Base-by-base conservation (phyloP, 64 coral and sea anemone genomes). In the Dendronephthya gigantea region DNA sequence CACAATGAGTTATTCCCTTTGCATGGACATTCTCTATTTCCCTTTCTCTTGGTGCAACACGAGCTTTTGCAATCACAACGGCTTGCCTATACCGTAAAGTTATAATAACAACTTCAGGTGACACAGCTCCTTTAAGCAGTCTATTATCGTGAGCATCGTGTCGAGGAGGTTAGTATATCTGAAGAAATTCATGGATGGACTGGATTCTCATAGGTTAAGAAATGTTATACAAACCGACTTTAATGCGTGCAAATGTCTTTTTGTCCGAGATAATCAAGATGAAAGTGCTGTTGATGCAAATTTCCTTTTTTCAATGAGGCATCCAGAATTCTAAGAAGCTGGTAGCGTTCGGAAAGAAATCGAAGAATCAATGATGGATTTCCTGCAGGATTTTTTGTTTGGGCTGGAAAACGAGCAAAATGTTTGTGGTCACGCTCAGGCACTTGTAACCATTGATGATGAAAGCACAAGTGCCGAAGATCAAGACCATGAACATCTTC, bases 161-260 rank as follows among this genome's bases (percentile, higher is more conserved):
- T 11, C 51, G 4, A 16, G 14, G 22, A 58, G 51, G 22, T n/a
- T 58, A 19, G 51, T 51, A 7, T 88, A 62, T 83, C 83, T 92
- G 13, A 85, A 88, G 32, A 34, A 92, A 34, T 92, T 92, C 87
- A 75, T 65, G 70, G 38, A 72, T 49, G 90, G 90, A 15, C 72
- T 92, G 48, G 40, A 92, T 32, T 84, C 69, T 55, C 89, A 83
- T 86, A 87, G 84, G 36, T 82, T 86, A 41, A 68, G 62, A 70
- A 66, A 72, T 23, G 40, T 81, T 13, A 1, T 90, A 0, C 38
- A 36, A 49, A 50, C 30, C 31, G 49, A 86, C 62, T 76, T 58
- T 15, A 58, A 58, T 58, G 51, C 51, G 3, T 92, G 38, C 68
- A 85, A 92, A 68, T 0, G 82, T 29, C 72, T 92, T 25, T 92